These are phyloP conservation scores for Bombus superbus DNA, from an alignment of 1,140 invertebrate genomes.

Conservation along the genomic window DNA sequence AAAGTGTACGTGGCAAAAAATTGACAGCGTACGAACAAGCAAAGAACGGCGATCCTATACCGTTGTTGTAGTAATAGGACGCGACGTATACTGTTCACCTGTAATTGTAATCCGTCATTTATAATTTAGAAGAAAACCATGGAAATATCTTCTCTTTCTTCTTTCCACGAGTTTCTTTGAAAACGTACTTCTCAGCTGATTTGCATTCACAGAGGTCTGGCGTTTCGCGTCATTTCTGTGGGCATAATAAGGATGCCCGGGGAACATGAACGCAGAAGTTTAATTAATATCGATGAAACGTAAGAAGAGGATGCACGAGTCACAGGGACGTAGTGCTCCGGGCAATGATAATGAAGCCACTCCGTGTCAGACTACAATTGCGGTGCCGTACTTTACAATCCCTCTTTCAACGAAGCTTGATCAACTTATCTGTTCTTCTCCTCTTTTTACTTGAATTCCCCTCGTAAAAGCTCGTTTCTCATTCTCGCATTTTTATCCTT, in stretches of 20 bases:
- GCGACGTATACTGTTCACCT: too few relatives aligned
- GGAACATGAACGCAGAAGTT: conserved; percentile 25
- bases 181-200: background rate
- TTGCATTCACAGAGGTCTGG: background rate
- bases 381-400: conserved; percentile 30
- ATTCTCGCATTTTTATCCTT: background rate
- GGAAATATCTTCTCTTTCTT: background rate
- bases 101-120: background rate
- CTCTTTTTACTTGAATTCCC: background rate
- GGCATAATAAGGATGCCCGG: conserved; percentile 5
- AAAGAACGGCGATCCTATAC: background rate
- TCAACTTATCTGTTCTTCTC: conserved; percentile 8
- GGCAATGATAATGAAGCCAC: conserved; percentile 46
- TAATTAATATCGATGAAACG: conserved; percentile 52
- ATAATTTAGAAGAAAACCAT: too few relatives aligned
- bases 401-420: conserved; percentile 26
- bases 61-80: background rate
- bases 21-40: too few relatives aligned
- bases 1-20: too few relatives aligned
- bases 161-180: too few relatives aligned
- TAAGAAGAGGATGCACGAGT: conserved; percentile 12
- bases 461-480: conserved; percentile 22
- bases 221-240: conserved; percentile 3
- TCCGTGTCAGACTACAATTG: conserved; percentile 37
- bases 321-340: background rate